Evolutionary conservation across 2,797 vertebrate species (phyloP).

Genomic region (Scyliorhinus canicula): DNA sequence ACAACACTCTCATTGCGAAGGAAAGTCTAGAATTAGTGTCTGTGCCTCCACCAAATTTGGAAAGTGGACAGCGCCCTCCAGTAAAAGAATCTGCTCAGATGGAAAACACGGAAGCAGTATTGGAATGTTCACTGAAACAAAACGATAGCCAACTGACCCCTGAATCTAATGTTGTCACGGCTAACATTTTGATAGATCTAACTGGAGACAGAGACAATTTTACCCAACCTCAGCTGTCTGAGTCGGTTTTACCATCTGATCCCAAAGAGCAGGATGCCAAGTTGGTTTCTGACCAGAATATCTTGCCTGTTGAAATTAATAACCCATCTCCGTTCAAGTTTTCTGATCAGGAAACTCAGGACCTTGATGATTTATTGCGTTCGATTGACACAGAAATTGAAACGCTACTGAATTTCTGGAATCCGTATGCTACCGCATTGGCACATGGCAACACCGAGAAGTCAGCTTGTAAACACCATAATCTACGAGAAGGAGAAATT

Average conservation of each 20-base stretch:
- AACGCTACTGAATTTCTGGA: not conserved
- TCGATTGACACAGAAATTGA: slow-evolving; percentile 5
- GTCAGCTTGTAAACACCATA: not conserved
- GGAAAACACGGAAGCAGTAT: too few relatives aligned
- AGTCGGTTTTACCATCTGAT: not conserved
- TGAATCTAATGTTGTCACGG: not conserved
- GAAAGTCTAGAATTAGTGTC: not conserved
- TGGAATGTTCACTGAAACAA: not conserved
- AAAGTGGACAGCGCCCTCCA: not conserved
- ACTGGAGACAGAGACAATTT: not conserved
- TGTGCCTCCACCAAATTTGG: not conserved
- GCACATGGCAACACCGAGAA: not conserved
- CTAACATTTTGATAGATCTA: slow-evolving; percentile 13
- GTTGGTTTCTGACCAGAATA: not conserved
- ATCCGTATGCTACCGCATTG: not conserved
- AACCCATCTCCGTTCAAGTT: too few relatives aligned
- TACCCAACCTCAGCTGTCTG: not conserved
- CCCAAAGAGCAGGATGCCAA: not conserved
- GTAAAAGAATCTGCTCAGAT: not conserved
- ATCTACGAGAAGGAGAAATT: not conserved
- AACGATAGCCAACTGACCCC: not conserved
- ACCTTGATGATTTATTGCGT: not conserved
- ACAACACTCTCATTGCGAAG: too few relatives aligned
- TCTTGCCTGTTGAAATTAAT: not conserved
- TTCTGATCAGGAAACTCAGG: not conserved